Base-by-base conservation (phyloP, 2,888 invertebrate genomes). In the Trichogramma evanescens region DNA sequence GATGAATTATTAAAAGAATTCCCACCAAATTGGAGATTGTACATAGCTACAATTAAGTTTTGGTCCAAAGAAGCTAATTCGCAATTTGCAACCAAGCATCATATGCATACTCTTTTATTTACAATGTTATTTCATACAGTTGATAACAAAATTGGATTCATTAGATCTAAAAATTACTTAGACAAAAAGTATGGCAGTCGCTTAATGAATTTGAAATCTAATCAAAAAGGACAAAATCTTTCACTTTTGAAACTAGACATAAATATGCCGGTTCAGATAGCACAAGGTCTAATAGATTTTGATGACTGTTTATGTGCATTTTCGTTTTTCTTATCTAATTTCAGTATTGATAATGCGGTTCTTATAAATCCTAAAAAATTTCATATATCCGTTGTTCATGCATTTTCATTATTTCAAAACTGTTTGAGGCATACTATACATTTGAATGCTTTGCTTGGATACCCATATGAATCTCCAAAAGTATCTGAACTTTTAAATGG, bases 401-500 rank as follows among this genome's bases (percentile, higher is more conserved):
- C 78, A 5, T 87, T 86, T 73, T 83, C 87, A 2, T 83, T 86
- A 70, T 85, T 87, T 71, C 89, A 89, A 72, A 84, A 82, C 75
- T 84, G 84, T 69, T 72, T 87, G 45, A 77, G 80, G 7, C 83
- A 84, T 66, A 75, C 83, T 3, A 82, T 83, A 67, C 78, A 83
- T 67, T 76, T 92, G 7, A 91, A 91, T 78, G 80, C 79, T 1
- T 70, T 91, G 46, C 81, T 91, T 55, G 79, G 82, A 59, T 80
- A 76, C 60, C 87, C 87, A 0, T 85, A 84, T 70, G 71, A 80
- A 44, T 75, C 79, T 65, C 82, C 84, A 48, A 77, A 80, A 45
- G 81, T 87, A 70, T 82, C 83, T n/a, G 83, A 84, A 68, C 80
- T 84, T 63, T 89, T 83, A 66, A 88, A 89, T 75, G 91, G 91